Base-by-base conservation (phyloP, 2,113 vertebrate genomes). In the Tonatia bakeri region DNA sequence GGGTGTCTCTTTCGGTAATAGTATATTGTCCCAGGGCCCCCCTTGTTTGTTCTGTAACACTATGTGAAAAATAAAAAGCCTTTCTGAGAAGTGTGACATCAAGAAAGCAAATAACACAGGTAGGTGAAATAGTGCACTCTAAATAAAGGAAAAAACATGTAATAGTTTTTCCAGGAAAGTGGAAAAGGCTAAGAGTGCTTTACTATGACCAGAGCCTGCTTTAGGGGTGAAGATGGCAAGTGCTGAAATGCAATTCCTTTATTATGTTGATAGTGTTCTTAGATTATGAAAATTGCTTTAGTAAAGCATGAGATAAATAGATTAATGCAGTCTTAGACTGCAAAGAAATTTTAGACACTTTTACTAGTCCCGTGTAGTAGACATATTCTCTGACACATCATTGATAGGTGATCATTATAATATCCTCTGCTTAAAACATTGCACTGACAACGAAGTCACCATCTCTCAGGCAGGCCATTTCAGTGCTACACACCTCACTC, bases 331-430 rank as follows among this genome's bases (percentile, higher is more conserved):
- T 52, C 43, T 83, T 87, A 50, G 64, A 86, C 56, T 90, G 79
- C 24, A 72, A 82, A 79, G 54, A 61, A 80, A 87, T 94, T 94
- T 96, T 80, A 87, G 93, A 38, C 20, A 31, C 13, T 84, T 56
- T 69, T 24, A 75, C 14, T 76, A 15, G 7, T 28, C 17, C 15
- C 5, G 7, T 69, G 7, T 45, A 52, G 91, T 81, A 79, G 45
- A 26, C 16, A 52, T 59, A 72, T 9, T 54, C 13, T 76, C 38
- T 67, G 65, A 79, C 33, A 56, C n/a, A 45, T 73, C 36, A 73
- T 4, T 65, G 36, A 52, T 11, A 70, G 19, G 28, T 83, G 45
- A 43, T 88, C 22, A 65, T 73, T 20, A n/a, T 33, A 73, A n/a
- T 33, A 73, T 40, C 26, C n/a, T 80, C 22, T 73, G 17, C 59